Conservation (phyloP, 2,797 vertebrate genomes). For the Phataginus tricuspis region DNA sequence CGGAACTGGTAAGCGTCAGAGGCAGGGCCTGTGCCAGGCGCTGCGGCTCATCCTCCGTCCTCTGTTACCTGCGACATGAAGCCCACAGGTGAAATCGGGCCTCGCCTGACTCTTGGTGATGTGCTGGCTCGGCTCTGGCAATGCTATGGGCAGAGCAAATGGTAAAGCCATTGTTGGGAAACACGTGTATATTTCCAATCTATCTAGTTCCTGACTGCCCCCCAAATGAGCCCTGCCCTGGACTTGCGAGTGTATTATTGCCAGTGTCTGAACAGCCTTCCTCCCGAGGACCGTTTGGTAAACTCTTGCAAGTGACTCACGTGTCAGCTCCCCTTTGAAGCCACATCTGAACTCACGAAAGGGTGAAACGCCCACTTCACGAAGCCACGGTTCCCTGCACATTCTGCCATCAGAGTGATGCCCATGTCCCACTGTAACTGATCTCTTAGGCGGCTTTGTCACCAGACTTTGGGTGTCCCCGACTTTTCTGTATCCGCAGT, state of each 20-base stretch:
- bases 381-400: rapidly evolving
- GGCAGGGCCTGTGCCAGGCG: neutral
- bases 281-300: neutral
- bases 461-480: neutral
- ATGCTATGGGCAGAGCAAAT: too few relatives aligned
- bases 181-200: neutral
- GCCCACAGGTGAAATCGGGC: neutral
- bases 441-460: neutral
- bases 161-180: too few relatives aligned
- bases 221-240: rapidly evolving
- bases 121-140: neutral
- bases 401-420: rapidly evolving
- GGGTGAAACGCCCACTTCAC: rapidly evolving
- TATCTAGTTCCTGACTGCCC: too few relatives aligned
- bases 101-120: neutral
- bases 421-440: rapidly evolving
- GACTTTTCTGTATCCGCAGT: neutral
- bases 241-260: neutral
- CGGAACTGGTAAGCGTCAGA: neutral
- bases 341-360: neutral
- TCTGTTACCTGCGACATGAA: neutral
- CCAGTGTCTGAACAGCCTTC: neutral
- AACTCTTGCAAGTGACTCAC: neutral
- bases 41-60: neutral
- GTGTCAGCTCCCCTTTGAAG: neutral